Evolutionary conservation across 2,888 invertebrate genomes (phyloP), one percentile per base, ranked within the genome.

Genomic region (Furcula furcula): DNA sequence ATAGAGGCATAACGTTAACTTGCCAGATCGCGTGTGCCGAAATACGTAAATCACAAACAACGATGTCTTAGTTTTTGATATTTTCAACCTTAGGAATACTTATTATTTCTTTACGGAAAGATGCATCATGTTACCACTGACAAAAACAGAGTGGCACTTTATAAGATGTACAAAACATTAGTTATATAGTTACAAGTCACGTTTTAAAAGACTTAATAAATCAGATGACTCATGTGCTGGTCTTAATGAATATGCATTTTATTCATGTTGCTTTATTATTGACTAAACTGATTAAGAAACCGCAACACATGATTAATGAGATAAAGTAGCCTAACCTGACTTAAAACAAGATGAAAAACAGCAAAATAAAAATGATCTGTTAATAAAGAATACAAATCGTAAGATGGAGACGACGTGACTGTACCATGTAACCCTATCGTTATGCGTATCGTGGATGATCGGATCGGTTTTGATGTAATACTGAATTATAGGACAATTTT

Each of bases 1-100:
- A 40, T 55, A 55, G 28, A 18, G 25, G 13, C 10, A 21, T 9
- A 32, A 1, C 35, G 31, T 39, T 38, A 51, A 48, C 32, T 59
- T 55, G 48, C 52, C 52, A 18, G 16, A 28, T 28, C 28, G 28
- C 28, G 28, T 28, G 28, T 7, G 28, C 16, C 28, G 28, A 28
- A 16, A 18, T 28, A 18, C 18, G 18, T 11, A 18, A 11, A 11
- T 10, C 14, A 14, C 14, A 26, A 16, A 28, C 18, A 28, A 18
- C 11, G 18, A 11, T 18, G 18, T 28, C 28, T 28, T 7, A 1
- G 11, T 11, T 18, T 28, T 18, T 10, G 7, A 28, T 18, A 16
- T 28, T 7, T 10, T 11, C 3, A 18, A 28, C 28, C 28, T 28
- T 28, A n/a, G n/a, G n/a, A n/a, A n/a, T n/a, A n/a, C n/a, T n/a